Conservation (phyloP, 37 sponge, comb jelly and placozoan genomes). For the Diacarnus erythraeanus region DNA sequence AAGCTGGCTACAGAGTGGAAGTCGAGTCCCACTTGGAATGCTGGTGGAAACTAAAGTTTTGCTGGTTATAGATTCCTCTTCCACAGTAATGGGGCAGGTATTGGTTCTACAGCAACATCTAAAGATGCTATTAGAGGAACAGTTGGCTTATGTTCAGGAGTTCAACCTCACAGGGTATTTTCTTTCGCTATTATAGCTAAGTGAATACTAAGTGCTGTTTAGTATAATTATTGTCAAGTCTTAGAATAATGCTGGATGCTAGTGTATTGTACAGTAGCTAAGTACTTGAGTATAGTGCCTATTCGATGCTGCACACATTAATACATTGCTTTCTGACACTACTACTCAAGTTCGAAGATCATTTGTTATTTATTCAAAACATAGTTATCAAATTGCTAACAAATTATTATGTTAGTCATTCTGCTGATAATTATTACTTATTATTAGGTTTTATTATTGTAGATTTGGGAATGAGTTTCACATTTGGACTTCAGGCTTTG, state of each 20-base stretch:
- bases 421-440: neutral
- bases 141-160: slow-evolving; percentile 7
- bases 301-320: too few species aligned
- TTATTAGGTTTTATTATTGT: neutral
- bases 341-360: neutral
- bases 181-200: too few species aligned
- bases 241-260: too few species aligned
- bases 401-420: neutral
- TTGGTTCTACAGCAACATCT: slow-evolving; percentile 31
- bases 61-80: slow-evolving; percentile 19
- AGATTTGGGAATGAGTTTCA: slow-evolving; percentile 37
- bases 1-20: slow-evolving; percentile 41
- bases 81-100: neutral
- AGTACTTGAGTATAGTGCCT: too few species aligned
- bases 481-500: slow-evolving; percentile 17
- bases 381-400: neutral
- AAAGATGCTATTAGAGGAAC: slow-evolving; percentile 22
- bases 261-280: too few species aligned
- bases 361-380: neutral
- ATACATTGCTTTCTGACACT: too few species aligned
- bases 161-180: slow-evolving; percentile 48
- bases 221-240: too few species aligned
- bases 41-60: slow-evolving; percentile 30
- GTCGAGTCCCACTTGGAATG: slow-evolving; percentile 43
- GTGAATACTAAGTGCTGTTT: too few species aligned